phyloP scores from a whole-genome alignment of 2,113 vertebrate genomes.

The Gymnobelideus leadbeateri region DNA sequence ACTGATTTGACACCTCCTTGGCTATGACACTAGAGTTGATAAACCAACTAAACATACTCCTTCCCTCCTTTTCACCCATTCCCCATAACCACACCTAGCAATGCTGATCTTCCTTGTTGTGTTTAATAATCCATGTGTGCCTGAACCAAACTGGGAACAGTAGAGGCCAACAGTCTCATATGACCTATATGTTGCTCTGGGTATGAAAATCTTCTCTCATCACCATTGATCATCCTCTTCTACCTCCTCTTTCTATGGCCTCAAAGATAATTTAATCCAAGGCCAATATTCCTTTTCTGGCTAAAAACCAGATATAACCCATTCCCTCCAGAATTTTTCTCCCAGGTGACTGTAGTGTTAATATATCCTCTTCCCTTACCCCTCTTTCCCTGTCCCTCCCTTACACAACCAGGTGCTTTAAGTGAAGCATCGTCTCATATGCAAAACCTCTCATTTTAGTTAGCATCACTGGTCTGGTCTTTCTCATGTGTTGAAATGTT shows the following conservation, averaged over 20 bases:
- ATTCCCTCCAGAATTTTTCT: neutral
- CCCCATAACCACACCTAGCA: neutral
- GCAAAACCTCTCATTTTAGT: neutral
- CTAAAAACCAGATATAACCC: neutral
- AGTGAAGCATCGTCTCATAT: neutral
- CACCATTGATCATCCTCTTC: neutral
- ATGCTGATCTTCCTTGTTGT: neutral
- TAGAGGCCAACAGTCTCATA: neutral
- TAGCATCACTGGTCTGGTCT: neutral
- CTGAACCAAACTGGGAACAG: neutral
- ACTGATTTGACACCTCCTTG: neutral
- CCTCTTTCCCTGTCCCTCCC: neutral
- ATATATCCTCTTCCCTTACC: neutral
- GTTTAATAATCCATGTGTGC: no score
- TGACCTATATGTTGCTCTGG: neutral
- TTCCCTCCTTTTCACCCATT: neutral
- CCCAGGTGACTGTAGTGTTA: neutral
- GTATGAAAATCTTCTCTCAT: neutral
- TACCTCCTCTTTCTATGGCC: neutral
- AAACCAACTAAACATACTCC: neutral
- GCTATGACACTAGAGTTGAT: neutral
- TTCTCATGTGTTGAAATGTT: neutral
- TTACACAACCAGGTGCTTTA: neutral
- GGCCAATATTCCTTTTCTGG: neutral
- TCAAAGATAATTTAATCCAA: neutral